Percentiles rank a stretch among this genome's conserved stretches.
Conservation (phyloP, 2,113 vertebrate species). For the Mustela nigripes region DNA sequence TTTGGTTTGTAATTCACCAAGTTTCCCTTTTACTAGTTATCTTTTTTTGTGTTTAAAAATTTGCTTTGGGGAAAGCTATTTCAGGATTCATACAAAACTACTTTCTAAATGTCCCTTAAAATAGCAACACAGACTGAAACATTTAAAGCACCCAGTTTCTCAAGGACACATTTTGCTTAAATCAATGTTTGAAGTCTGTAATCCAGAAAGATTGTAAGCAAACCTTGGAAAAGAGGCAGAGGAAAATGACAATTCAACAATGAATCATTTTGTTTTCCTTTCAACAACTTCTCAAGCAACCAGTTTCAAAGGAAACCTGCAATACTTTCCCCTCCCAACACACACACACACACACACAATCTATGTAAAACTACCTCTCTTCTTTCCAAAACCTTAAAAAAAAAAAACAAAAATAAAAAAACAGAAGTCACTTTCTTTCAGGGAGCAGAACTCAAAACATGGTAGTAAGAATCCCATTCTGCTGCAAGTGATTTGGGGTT, state of each 20-base stretch:
- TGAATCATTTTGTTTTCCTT: slow-evolving; percentile 87
- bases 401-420: not conserved
- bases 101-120: slow-evolving; percentile 72
- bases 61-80: slow-evolving; percentile 55
- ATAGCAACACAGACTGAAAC: slow-evolving; percentile 80
- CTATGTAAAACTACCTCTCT: slow-evolving; percentile 52
- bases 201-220: slow-evolving; percentile 85
- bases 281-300: slow-evolving; percentile 83
- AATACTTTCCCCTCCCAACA: slow-evolving; percentile 63
- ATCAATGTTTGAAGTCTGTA: slow-evolving; percentile 79
- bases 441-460: not conserved
- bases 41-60: slow-evolving; percentile 53
- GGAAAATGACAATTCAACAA: slow-evolving; percentile 86
- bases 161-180: slow-evolving; percentile 78
- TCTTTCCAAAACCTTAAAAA: slow-evolving; percentile 57
- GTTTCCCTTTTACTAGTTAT: slow-evolving; percentile 59
- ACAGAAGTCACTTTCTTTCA: not conserved
- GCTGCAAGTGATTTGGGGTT: slow-evolving; percentile 52
- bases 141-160: slow-evolving; percentile 75
- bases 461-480: not conserved
- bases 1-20: slow-evolving; percentile 49
- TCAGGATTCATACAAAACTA: slow-evolving; percentile 69
- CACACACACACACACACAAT: not conserved
- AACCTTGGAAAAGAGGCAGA: slow-evolving; percentile 81
- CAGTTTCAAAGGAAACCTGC: slow-evolving; percentile 80